These are phyloP conservation scores for Lagorchestes hirsutus DNA, from an alignment of 2,797 vertebrate genomes.

Conservation along the genomic window DNA sequence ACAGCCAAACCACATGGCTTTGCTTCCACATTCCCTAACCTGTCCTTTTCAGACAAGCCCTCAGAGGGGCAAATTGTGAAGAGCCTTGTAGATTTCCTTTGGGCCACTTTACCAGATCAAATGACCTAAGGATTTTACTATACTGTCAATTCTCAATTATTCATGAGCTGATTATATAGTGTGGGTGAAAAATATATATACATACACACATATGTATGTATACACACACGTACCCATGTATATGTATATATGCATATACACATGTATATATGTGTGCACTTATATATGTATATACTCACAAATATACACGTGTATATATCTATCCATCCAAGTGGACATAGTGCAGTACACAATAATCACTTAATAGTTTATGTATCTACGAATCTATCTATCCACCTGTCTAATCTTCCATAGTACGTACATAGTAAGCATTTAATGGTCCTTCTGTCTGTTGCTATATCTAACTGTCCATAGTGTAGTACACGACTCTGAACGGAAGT, in stretches of 20 bases:
- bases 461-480: neutral
- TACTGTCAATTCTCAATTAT: neutral
- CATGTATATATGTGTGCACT: neutral
- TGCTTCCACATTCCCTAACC: slow-evolving; percentile 36
- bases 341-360: neutral
- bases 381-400: neutral
- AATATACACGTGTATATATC: too few species aligned
- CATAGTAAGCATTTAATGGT: neutral
- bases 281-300: too few species aligned
- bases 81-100: slow-evolving; percentile 34
- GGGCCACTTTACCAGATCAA: slow-evolving; percentile 54
- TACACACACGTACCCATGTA: rapidly evolving
- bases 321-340: neutral
- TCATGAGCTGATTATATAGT: neutral
- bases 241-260: too few species aligned
- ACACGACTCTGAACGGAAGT: neutral
- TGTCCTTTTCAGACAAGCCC: slow-evolving; percentile 11
- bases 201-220: too few species aligned
- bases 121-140: slow-evolving; percentile 31
- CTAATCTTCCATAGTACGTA: neutral
- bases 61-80: slow-evolving; percentile 37
- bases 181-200: neutral
- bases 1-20: neutral
- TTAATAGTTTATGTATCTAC: neutral
- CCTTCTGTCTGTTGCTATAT: neutral